Conservation (phyloP, 2,113 vertebrate species). For the Ploceus nigricollis region DNA sequence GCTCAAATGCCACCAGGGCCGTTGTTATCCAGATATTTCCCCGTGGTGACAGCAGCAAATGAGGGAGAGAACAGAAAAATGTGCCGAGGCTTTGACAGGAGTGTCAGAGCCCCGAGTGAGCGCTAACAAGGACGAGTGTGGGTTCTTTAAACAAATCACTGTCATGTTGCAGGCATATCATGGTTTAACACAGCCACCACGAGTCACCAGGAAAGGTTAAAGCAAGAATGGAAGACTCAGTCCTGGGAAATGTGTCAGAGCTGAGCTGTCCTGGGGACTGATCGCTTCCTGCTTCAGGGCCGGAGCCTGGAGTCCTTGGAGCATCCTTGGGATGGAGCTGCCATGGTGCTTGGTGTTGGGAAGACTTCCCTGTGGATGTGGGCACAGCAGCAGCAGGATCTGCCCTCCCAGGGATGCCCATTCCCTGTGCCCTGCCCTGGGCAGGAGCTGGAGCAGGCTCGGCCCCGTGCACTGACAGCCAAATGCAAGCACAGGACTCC, state of each 20-base stretch:
- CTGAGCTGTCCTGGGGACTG: not conserved
- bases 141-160: conserved; percentile 66
- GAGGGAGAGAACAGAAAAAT: conserved; percentile 49
- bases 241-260: conserved; percentile 9
- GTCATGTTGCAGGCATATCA: conserved; percentile 53
- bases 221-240: conserved; percentile 21
- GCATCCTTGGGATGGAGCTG: not conserved
- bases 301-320: not conserved
- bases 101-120: conserved; percentile 45
- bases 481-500: accelerated
- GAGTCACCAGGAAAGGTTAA: conserved; percentile 63
- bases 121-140: conserved; percentile 54
- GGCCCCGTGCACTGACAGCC: accelerated
- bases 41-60: conserved; percentile 48
- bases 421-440: not conserved
- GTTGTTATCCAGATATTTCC: conserved; percentile 9
- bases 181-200: conserved; percentile 49
- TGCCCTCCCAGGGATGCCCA: not conserved
- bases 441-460: not conserved
- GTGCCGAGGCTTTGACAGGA: conserved; percentile 48
- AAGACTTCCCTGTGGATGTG: not conserved
- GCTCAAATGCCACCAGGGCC: not conserved
- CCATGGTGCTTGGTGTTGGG: accelerated
- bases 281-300: not conserved
- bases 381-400: not conserved